phyloP scores from a whole-genome alignment of 2,888 invertebrate species.

The Sabatieria punctata region DNA sequence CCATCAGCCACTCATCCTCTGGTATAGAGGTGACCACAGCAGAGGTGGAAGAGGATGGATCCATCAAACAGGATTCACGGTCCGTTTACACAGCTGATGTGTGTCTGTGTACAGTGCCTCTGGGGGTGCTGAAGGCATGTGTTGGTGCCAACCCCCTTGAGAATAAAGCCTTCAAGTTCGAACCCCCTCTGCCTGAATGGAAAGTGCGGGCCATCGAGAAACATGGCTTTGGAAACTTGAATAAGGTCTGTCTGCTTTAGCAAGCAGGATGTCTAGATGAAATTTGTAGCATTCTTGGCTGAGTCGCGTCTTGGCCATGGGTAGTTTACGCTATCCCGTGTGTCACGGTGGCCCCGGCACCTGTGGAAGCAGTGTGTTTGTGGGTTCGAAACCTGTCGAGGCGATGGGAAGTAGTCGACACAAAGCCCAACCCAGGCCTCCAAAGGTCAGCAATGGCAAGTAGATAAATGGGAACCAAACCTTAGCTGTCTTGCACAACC shows the following conservation, averaged over 20 bases:
- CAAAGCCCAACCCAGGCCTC: no score
- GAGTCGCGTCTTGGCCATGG: no score
- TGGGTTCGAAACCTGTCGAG: no score
- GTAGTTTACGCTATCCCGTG: no score
- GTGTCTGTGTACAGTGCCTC: slow-evolving; percentile 83
- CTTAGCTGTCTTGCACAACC: no score
- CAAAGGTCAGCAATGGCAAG: no score
- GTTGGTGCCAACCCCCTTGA: slow-evolving; percentile 40
- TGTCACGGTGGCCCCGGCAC: no score
- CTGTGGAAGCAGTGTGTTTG: no score
- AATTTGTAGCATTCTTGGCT: no score
- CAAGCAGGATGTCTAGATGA: no score
- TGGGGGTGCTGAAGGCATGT: slow-evolving; percentile 61
- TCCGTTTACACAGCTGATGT: slow-evolving; percentile 55
- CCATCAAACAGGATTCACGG: neutral
- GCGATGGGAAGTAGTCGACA: no score
- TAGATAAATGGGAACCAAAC: no score
- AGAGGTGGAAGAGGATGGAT: neutral
- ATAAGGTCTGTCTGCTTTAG: slow-evolving; percentile 56
- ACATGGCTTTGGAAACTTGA: slow-evolving; percentile 87
- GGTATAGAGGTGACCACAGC: slow-evolving; percentile 3
- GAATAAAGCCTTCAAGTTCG: slow-evolving; percentile 60
- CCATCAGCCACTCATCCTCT: slow-evolving; percentile 47
- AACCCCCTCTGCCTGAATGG: slow-evolving; percentile 88
- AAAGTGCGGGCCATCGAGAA: slow-evolving; percentile 81